Conservation (phyloP, 1,140 invertebrate genomes). For the Anagrus nilaparvatae region DNA sequence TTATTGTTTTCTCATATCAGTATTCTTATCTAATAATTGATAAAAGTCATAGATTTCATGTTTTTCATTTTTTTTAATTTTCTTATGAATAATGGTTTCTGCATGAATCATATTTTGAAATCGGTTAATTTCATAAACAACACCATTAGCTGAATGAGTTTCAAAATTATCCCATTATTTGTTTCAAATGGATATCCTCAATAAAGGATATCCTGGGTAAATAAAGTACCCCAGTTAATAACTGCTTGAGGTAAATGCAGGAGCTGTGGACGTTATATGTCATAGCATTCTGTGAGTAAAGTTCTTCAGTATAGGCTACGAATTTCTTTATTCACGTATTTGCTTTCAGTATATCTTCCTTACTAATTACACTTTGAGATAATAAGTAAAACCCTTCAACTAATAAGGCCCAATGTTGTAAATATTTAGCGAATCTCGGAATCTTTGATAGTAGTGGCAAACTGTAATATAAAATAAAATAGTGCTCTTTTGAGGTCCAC, state of each 20-base stretch:
- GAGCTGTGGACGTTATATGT: constrained; percentile 14
- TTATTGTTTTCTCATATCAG: neutral
- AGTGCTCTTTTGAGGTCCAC: constrained; percentile 11
- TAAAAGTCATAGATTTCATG: no score
- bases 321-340: neutral
- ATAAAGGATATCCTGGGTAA: no score
- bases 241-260: constrained; percentile 13
- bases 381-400: constrained; percentile 6
- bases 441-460: constrained; percentile 6
- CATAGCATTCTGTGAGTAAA: constrained; percentile 8
- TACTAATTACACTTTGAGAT: neutral
- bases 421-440: neutral
- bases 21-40: neutral
- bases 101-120: neutral
- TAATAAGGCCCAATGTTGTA: constrained; percentile 8
- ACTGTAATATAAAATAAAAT: constrained; percentile 12
- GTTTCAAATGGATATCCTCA: constrained; percentile 13
- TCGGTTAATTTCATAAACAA: constrained; percentile 13
- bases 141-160: constrained; percentile 14
- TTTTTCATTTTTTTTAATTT: neutral
- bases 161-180: constrained; percentile 10
- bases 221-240: constrained; percentile 11
- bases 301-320: neutral
- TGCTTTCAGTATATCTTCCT: neutral
- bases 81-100: neutral